Evolutionary conservation across 2,797 vertebrate species (phyloP), one percentile per base, ranked within the genome.

Genomic region (Okamejei kenojei): DNA sequence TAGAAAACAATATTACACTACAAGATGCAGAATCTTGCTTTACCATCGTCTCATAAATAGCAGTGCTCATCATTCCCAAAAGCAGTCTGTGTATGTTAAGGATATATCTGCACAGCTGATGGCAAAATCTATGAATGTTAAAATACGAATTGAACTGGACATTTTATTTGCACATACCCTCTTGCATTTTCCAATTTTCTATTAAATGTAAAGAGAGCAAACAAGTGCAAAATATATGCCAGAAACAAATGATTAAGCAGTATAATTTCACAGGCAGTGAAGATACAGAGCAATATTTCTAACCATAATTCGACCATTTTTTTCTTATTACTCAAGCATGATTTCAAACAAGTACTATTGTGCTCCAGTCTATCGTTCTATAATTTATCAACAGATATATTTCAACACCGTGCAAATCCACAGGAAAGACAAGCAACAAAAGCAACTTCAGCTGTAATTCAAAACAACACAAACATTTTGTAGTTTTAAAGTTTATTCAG

Each of bases 161-260:
- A 45, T 45, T 45, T 45, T 45, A 45, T 45, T 45, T 45, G 10
- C 9, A 84, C 54, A 61, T 3, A 84, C 11, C 19, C 23, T 9
- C 54, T 29, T 61, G 32, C 11, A 63, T 6, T 86, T 63, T 86
- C 11, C 26, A 29, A 86, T 63, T 61, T 86, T 73, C 19, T 86
- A n/a, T 61, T 17, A 86, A 84, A 68, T 68, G 65, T 61, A 86
- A 86, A 63, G n/a, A 17, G 21, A 23, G 58, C 29, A 84, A 84
- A 29, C 21, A 84, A 1, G 76, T 86, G 58, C 23, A 29, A 63
- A 15, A 13, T 45, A 7, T 15, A 8, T 19, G 5, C 54, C 58
- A 86, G 58, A 38, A 86, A n/a, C 29, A 86, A 86, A 86, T 84
- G 26, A 84, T 84, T 84, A 61, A 84, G 23, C 80, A 54, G 1